These are phyloP conservation scores for Tapirus terrestris DNA, from an alignment of 2,113 vertebrate species.

Conservation along the genomic window DNA sequence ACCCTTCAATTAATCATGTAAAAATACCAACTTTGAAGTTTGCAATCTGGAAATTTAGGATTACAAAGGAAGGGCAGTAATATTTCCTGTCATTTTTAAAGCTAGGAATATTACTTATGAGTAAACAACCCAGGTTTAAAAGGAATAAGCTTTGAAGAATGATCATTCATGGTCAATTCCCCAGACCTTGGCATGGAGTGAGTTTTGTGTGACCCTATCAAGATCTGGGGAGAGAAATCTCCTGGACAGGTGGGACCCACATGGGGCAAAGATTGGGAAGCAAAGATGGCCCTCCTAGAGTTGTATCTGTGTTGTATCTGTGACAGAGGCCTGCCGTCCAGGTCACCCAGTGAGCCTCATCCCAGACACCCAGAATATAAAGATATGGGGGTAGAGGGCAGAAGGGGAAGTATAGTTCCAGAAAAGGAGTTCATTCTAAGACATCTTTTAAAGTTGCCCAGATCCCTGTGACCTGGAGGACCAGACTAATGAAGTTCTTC, in stretches of 20 bases:
- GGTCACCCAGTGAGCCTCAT: neutral
- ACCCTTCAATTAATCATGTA: neutral
- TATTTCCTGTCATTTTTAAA: constrained; percentile 7
- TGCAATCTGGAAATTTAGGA: neutral
- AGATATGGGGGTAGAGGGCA: no score
- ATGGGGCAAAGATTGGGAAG: neutral
- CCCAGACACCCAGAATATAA: neutral
- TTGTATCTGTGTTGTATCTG: neutral
- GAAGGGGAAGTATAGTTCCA: neutral
- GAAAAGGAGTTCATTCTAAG: neutral
- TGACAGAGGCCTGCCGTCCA: neutral
- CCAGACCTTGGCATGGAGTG: neutral
- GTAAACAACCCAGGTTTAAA: neutral
- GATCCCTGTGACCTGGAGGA: neutral
- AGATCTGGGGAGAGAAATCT: neutral
- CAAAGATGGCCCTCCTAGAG: neutral
- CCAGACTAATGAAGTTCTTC: neutral
- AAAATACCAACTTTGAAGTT: constrained; percentile 42
- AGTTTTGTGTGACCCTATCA: neutral
- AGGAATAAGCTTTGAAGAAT: neutral
- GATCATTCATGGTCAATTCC: neutral
- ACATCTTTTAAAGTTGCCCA: neutral
- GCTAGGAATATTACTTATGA: neutral
- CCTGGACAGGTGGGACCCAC: neutral
- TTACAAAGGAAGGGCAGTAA: neutral